Base-by-base conservation (phyloP, 1,140 invertebrate species). In the Heliconius eleuchia region DNA sequence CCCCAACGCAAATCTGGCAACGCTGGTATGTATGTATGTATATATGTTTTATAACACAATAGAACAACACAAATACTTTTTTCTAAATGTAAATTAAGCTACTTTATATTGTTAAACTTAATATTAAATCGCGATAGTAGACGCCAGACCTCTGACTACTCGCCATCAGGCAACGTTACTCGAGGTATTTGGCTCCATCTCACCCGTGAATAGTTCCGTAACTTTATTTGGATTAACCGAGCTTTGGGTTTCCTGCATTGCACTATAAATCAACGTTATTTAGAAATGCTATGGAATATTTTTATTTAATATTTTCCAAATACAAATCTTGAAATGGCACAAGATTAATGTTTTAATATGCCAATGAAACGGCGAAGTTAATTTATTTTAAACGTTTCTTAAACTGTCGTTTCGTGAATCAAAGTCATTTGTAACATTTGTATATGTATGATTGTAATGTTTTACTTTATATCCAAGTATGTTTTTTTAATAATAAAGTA, bases 141-240 rank as follows among this genome's bases (percentile, higher is more conserved):
- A 16, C 60, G 60, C 11, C 60, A 46, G 34, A 80, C 75, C 83
- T 71, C 73, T 27, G 76, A 37, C 78, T 74, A 80, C 74, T 57
- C 70, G 39, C 42, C 74, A 76, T 74, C 75, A 76, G 82, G 52
- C 60, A 79, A 79, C 72, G 74, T 82, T 82, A 73, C 77, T 79
- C 18, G 77, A 85, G 84, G 84, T 84, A 86, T 86, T 84, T 77
- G 81, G 83, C 80, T 81, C 81, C 79, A 82, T 82, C 82, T 85
- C 84, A 79, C 81, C 83, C 75, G 79, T 74, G 80, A 83, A 86
- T 84, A 86, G 84, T 86, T 86, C 27, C 70, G 76, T 23, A 86
- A 86, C 83, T 86, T 86, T 86, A 86, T 86, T 86, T 83, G 74
- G 78, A 86, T 83, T 84, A 78, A 66, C 60, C 60, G 60, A 66